Evolutionary conservation across 2,888 invertebrate genomes (phyloP), one percentile per base, ranked within the genome.

Genomic region (Drosophila ochracea): DNA sequence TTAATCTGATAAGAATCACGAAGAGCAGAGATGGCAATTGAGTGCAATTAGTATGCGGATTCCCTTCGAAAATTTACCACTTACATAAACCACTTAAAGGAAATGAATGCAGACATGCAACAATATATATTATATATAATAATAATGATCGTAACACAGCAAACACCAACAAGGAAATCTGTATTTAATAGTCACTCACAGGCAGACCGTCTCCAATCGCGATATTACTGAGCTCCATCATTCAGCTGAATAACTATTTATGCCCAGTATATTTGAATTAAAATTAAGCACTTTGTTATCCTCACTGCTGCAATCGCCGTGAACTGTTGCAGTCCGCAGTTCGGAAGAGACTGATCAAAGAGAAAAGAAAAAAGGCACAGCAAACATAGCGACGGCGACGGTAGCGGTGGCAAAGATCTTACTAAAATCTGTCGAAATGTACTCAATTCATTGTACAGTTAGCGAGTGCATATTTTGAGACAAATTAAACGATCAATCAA

Each of bases 211-310:
- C 64, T 49, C 72, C 75, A 49, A 85, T 57, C 21, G 77, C 62
- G 25, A 87, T 76, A 74, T 73, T 89, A 39, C 64, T 76, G 0
- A 87, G 63, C 68, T 87, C 87, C 87, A 90, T 86, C 30, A 49
- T 69, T 33, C 43, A 28, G 43, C 25, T 10, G 43, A 28, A n/a
- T 33, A 30, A 9, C 13, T 41, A 3, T 50, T 67, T 63, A 63
- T 72, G 65, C 31, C 31, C 31, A 16, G 49, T 59, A 67, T 71
- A 71, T 71, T 71, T 49, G 37, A 60, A 76, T 62, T 19, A 52
- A 33, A 65, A n/a, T 25, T 25, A 35, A 43, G 30, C 13, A 63
- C 52, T 61, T 58, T 54, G 11, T 35, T 39, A 58, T 76, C 70
- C 66, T 61, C 61, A 41, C 57, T 47, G 50, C 60, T 53, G 37